Base-by-base conservation (phyloP, 2,888 invertebrate species). In the Acronicta aceris region DNA sequence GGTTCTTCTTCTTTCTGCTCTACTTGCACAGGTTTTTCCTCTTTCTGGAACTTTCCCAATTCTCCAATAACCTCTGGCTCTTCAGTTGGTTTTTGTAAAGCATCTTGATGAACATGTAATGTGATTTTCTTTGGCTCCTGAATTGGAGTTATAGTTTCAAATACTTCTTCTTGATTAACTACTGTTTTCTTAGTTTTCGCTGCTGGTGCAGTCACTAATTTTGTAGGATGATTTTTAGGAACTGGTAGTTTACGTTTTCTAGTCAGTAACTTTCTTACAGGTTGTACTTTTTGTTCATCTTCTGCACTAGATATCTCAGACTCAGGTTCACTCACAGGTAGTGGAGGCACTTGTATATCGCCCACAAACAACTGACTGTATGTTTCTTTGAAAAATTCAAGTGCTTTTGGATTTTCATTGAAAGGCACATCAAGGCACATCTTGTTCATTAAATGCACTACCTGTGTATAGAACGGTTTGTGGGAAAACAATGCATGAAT, bases 381-480 rank as follows among this genome's bases (percentile, higher is more conserved):
- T 27, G 74, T 87, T 59, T 92, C 87, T 79, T 90, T 91, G 55
- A 95, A 93, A 71, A 82, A 88, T 7, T 74, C 53, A 9, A 87
- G 16, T 13, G 90, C 85, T 69, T 87, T 84, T 27, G 80, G 69
- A 68, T 95, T 94, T 45, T 95, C 84, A 73, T 90, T 95, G 91
- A 99, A 99, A 0, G 99, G 99, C 45, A 97, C 96, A 16, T 97
- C 97, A 50, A 99, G 89, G 86, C 97, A 97, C 98, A 99, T 98
- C 90, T 97, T 97, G 86, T 99, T 99, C 99, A 99, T 99, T 54
- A 99, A 95, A 92, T 99, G 99, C 48, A 99, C 84, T 10, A 97
- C 96, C 95, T 97, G 96, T 0, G 96, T 96, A 84, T 99, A 99
- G 87, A 99, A 97, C 78, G 96, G 96, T 55, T 97, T 97, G 75